phyloP scores from a whole-genome alignment of 2,113 vertebrate genomes.

The Oncorhynchus masou region DNA sequence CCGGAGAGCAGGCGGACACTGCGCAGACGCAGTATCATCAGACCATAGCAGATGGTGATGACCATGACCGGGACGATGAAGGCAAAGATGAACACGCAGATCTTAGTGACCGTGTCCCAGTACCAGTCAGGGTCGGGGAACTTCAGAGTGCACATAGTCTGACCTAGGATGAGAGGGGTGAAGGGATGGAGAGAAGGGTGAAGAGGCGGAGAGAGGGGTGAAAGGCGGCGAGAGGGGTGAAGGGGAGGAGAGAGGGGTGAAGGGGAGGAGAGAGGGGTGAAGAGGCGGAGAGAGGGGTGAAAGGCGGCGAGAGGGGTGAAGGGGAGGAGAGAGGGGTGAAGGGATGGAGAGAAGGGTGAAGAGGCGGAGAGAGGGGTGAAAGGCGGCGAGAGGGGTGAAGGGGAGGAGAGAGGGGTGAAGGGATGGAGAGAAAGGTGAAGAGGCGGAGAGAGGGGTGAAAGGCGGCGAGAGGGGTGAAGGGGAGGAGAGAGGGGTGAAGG shows the following conservation, averaged over 20 bases:
- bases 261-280: too few species aligned
- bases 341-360: background rate
- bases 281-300: too few species aligned
- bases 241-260: background rate
- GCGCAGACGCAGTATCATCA: constrained; percentile 91
- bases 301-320: too few species aligned
- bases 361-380: too few species aligned
- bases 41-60: constrained; percentile 91
- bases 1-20: constrained; percentile 91
- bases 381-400: too few species aligned
- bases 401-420: background rate
- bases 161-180: constrained; percentile 44
- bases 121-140: constrained; percentile 91
- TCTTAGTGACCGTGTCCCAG: constrained; percentile 94
- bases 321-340: background rate
- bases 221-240: too few species aligned
- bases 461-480: background rate
- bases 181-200: background rate
- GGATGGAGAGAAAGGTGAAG: background rate
- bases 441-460: too few species aligned
- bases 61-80: constrained; percentile 91
- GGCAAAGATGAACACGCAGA: constrained; percentile 95
- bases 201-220: too few species aligned
- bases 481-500: background rate
- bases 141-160: constrained; percentile 81